Evolutionary conservation across 1,140 invertebrate genomes (phyloP), one percentile per base, ranked within the genome.

Genomic region (Dendroctonus valens): DNA sequence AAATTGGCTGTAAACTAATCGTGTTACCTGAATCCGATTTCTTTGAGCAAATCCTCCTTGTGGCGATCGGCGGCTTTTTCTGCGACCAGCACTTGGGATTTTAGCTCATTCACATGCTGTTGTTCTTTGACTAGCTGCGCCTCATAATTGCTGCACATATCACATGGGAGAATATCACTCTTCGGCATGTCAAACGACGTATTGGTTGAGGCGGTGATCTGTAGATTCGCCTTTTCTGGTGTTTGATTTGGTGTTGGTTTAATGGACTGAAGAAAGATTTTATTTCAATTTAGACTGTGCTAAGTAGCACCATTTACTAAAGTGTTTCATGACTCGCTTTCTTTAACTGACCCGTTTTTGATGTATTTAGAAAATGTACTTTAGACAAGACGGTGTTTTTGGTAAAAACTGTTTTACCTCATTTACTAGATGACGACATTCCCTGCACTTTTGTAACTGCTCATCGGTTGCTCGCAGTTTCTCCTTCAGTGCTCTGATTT

Each of bases 401-500:
- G 12, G 12, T 46, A 46, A 46, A 26, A 26, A 26, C 26, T 26
- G 26, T 26, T 26, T 26, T 26, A 26, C 26, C 26, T 26, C 26
- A 44, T 69, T 68, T 14, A 53, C 14, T 15, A 53, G 40, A 68
- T 77, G 75, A 6, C 72, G 69, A 57, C 77, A 76, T 60, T 76
- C 72, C 46, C 65, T 69, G 64, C 76, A 88, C 53, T 87, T 85
- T 73, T 90, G 88, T 26, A 96, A 75, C 73, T 92, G 87, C 6
- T 91, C 85, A 76, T 94, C 92, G 0, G 91, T 90, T 48, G 89
- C 83, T 42, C 92, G 79, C 53, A 98, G 79, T 78, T 97, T 96
- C 71, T 89, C 89, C 79, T 96, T 96, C 0, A 97, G 81, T 5
- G 89, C 89, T 73, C 87, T 86, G 71, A 97, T 95, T 82, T 97